Evolutionary conservation across 1,140 invertebrate genomes (phyloP), one percentile per base, ranked within the genome.

Genomic region (Bombus confusus): DNA sequence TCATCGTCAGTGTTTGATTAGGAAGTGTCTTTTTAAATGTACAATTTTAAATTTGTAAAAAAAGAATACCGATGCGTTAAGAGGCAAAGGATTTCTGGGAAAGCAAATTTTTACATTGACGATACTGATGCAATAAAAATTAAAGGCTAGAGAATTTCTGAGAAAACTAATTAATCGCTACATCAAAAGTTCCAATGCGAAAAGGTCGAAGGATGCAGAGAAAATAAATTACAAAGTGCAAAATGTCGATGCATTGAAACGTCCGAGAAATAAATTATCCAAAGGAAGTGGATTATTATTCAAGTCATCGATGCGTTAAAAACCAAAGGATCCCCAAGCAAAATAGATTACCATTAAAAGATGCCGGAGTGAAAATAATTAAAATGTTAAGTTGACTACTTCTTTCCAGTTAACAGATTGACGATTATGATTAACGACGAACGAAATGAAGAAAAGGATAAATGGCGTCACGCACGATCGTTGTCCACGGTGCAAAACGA

Each of bases 401-500:
- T 10, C 4, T 25, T 22, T 9, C 22, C 18, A 25, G 3, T 22
- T 4, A 37, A 34, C 18, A 25, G 13, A 31, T 64, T 31, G n/a
- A 31, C n/a, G 15, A 68, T 68, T 68, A 22, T 22, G 34, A 68
- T 68, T 73, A 41, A 74, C 28, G 41, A 34, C 25, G 18, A 69
- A 15, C 25, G 28, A 86, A n/a, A 41, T 15, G 62, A 18, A 22
- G 57, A 22, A 62, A n/a, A 57, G 9, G 62, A 31, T 22, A 80
- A n/a, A 41, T 71, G 13, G 28, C 71, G 31, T 47, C 31, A 74
- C 59, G 41, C 28, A 12, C 37, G n/a, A 59, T 71, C 59, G n/a
- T 82, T 43, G 41, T 9, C 64, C 69, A 52, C 9, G 22, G 6
- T 39, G 62, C 43, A 86, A 83, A 84, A 71, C 43, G 62, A 41